Evolutionary conservation across 2,888 invertebrate species (phyloP).

Genomic region (Muschampia plurimacula): DNA sequence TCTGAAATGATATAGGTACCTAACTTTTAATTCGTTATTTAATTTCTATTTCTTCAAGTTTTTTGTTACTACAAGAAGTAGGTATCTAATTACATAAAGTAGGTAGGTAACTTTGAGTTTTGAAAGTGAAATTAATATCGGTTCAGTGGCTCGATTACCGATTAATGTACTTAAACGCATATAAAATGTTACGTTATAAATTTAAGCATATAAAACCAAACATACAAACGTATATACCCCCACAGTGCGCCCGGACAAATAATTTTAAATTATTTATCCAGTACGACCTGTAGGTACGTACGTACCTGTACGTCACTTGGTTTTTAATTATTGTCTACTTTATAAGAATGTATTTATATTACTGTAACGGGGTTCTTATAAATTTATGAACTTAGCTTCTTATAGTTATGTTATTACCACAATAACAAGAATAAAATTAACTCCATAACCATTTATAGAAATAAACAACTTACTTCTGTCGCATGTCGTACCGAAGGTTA

Average conservation of each 20-base stretch:
- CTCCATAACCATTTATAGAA: neutral
- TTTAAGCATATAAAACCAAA: too few relatives aligned
- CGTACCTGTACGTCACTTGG: too few relatives aligned
- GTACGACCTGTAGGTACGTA: too few relatives aligned
- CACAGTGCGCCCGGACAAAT: too few relatives aligned
- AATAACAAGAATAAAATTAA: neutral
- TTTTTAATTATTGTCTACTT: too few relatives aligned
- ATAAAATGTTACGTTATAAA: too few relatives aligned
- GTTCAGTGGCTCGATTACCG: too few relatives aligned
- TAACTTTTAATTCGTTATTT: neutral
- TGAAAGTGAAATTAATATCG: neutral
- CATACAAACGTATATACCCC: too few relatives aligned
- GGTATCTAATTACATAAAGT: neutral
- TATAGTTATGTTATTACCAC: neutral
- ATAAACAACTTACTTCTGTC: conserved; percentile 63
- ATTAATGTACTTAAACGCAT: too few relatives aligned
- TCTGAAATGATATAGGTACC: conserved; percentile 53
- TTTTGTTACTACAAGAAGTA: neutral
- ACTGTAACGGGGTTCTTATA: too few relatives aligned
- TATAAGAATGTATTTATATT: too few relatives aligned
- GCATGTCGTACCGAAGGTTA: conserved; percentile 59
- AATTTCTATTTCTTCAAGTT: neutral
- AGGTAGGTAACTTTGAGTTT: neutral
- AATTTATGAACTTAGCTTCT: neutral
- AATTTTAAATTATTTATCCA: too few relatives aligned